Evolutionary conservation across 1,140 invertebrate species (phyloP).

Genomic region (Lineus longissimus): DNA sequence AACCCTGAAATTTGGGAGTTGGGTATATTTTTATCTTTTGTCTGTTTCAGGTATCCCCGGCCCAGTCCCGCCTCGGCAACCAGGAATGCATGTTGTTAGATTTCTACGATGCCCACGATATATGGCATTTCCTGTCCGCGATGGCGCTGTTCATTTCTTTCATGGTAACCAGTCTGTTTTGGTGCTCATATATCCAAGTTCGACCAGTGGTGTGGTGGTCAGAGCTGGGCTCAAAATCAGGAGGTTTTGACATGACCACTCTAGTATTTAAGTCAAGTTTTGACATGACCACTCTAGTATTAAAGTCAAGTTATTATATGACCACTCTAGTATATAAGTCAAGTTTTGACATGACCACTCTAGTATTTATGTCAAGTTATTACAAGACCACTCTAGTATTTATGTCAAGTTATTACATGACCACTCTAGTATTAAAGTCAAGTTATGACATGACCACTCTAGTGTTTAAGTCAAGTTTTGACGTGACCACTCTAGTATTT

Average conservation of each 20-base stretch:
- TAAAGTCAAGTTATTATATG: slow-evolving; percentile 5
- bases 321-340: neutral
- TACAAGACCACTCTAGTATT: too few species aligned
- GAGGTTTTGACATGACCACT: neutral
- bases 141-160: slow-evolving; percentile 84
- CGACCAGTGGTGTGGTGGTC: too few species aligned
- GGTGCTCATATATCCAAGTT: too few species aligned
- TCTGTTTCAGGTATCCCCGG: slow-evolving; percentile 64
- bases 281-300: neutral
- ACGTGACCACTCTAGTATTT: too few species aligned
- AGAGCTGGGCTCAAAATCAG: too few species aligned
- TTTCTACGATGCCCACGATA: slow-evolving; percentile 84
- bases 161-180: slow-evolving; percentile 37
- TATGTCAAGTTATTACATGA: too few species aligned
- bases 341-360: neutral
- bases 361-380: too few species aligned
- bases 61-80: slow-evolving; percentile 73
- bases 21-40: slow-evolving; percentile 15
- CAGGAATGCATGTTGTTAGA: slow-evolving; percentile 68
- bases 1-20: too few species aligned
- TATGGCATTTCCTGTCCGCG: slow-evolving; percentile 86
- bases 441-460: too few species aligned
- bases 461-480: too few species aligned
- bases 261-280: neutral
- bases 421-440: too few species aligned